These are phyloP conservation scores for Eptatretus atami DNA, from an alignment of 2,797 vertebrate genomes.

Conservation along the genomic window DNA sequence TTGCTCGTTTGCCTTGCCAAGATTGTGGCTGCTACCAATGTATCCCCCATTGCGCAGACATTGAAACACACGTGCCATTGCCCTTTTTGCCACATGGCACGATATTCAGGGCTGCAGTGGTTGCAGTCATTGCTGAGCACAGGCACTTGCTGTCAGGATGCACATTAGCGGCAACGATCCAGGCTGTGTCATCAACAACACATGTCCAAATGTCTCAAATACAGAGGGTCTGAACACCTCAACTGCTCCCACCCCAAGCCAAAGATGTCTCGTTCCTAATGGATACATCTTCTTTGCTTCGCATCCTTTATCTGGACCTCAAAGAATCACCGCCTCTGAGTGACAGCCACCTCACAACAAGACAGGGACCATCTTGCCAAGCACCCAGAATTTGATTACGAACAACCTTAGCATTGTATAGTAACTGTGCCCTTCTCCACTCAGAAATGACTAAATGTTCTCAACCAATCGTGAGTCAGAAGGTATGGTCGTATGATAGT, in stretches of 20 bases:
- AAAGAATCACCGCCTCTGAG: no score
- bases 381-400: not conserved
- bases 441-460: not conserved
- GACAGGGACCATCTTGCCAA: not conserved
- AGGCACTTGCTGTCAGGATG: conserved; percentile 25
- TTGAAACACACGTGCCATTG: conserved; percentile 24
- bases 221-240: not conserved
- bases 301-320: no score
- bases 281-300: not conserved
- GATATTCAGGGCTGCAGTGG: conserved; percentile 25
- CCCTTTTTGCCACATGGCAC: conserved; percentile 50
- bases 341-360: not conserved
- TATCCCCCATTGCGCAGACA: conserved; percentile 12
- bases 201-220: not conserved
- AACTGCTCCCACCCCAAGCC: not conserved
- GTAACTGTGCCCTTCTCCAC: not conserved
- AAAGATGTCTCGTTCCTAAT: not conserved
- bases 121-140: conserved; percentile 43
- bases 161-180: conserved; percentile 12
- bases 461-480: no score
- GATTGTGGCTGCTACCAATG: conserved; percentile 17
- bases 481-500: not conserved
- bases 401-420: no score
- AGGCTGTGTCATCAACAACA: no score
- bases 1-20: conserved; percentile 24